Evolutionary conservation across 2,888 invertebrate species (phyloP), one percentile per base, ranked within the genome.

Genomic region (Loripinus fragilis): DNA sequence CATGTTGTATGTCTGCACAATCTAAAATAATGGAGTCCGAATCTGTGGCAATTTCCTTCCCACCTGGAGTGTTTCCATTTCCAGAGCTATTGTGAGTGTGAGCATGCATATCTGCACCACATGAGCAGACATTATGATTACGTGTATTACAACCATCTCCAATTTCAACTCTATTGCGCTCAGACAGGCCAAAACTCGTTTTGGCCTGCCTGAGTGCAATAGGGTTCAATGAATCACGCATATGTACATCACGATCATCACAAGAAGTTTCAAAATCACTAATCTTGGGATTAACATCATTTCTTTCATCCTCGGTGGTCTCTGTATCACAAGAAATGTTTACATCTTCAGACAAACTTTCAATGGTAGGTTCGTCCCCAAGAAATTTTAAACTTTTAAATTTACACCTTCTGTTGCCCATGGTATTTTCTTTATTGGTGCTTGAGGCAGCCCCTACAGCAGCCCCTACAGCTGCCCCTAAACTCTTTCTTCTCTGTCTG

Each of bases 301-400:
- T 23, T 64, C 70, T 71, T 7, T 70, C 72, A 17, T 78, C 80
- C 3, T 71, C 45, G 15, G 20, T 60, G 23, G 78, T 76, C 17
- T 74, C 74, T 3, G 78, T 67, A 38, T 83, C 80, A 66, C 67
- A 68, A 20, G 80, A 69, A 60, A 87, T 76, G 67, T 81, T 71
- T 15, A 86, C 67, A 48, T 85, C 85, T 28, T 87, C 84, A 25
- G 74, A 48, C 28, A 85, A 48, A 66, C 85, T 85, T 17, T 48
- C 50, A 20, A 71, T 48, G 20, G 71, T 68, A 38, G 81, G 78
- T n/a, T 75, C 73, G 38, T 86, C 86, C 41, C 81, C 85, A 42
- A 83, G 35, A 81, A 88, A 88, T 60, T 80, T 81, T 35, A 88
- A 73, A 10, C 84, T 75, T 65, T 75, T 80, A 74, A 76, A 86